Evolutionary conservation across 2,888 invertebrate species (phyloP).

Genomic region (Hololepta plana): DNA sequence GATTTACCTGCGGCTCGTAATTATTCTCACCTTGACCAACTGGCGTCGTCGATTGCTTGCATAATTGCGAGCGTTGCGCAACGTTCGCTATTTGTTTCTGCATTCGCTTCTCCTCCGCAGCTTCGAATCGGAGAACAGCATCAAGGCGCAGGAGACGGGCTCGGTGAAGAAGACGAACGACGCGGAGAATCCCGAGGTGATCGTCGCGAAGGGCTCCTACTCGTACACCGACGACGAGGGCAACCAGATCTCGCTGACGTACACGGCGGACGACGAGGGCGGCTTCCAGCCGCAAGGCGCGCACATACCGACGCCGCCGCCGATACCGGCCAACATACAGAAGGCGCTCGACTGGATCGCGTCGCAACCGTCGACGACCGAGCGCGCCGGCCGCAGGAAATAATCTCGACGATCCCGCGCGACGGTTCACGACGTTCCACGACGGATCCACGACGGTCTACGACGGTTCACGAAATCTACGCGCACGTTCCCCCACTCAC

Average conservation of each 20-base stretch:
- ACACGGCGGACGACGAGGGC: constrained; percentile 53
- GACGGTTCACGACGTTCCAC: too few species aligned
- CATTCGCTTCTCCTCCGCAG: constrained; percentile 26
- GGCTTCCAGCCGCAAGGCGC: constrained; percentile 42
- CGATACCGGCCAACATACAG: constrained; percentile 54
- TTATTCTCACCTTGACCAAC: too few species aligned
- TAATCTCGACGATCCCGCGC: too few species aligned
- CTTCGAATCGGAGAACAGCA: constrained; percentile 66
- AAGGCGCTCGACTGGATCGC: constrained; percentile 54
- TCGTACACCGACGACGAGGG: constrained; percentile 56
- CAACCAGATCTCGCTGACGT: constrained; percentile 46
- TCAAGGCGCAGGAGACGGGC: constrained; percentile 62
- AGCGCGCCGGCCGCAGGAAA: too few species aligned
- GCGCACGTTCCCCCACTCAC: too few species aligned
- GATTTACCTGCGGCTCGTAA: too few species aligned
- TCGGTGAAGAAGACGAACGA: constrained; percentile 53
- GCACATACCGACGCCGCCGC: constrained; percentile 60
- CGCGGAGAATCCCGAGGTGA: constrained; percentile 46
- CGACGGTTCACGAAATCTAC: too few species aligned
- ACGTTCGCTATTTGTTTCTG: too few species aligned
- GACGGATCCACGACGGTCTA: too few species aligned
- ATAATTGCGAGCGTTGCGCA: too few species aligned
- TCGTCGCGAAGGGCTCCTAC: constrained; percentile 45
- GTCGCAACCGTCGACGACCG: constrained; percentile 37
- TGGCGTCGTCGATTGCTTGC: too few species aligned